Base-by-base conservation (phyloP, 1,140 invertebrate species). In the Pseudomyrmex gracilis region DNA sequence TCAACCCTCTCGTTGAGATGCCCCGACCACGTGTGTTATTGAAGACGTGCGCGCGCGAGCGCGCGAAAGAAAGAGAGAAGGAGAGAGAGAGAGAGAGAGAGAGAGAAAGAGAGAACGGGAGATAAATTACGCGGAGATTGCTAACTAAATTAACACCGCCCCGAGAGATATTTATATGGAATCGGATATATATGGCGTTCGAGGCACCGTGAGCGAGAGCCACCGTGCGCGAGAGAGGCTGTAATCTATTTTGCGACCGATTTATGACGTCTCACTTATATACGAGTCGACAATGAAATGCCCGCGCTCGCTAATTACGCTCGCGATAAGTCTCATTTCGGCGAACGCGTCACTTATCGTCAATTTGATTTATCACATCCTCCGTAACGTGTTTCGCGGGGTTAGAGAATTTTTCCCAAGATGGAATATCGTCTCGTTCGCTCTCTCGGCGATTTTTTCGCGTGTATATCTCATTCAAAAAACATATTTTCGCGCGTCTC, bases 81-180 rank as follows among this genome's bases (percentile, higher is more conserved):
- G 34, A 5, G 49, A 12, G 64, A 20, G 15, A 49, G 24, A 2
- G 58, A 22, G 49, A 86, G n/a, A n/a, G 55, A 61, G 22, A 12
- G 60, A 2, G 1, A 24, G 24, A 24, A 0, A 34, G 34, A 5
- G 49, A 12, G 64, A 20, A 10, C 55, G 24, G 1, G 58, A 22
- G 49, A 86, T 61, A 85, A 82, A 86, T 85, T 82, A 73, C 49
- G 17, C 53, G 68, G 34, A 73, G 76, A 86, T 82, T 68, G 83
- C 68, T 60, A 85, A 68, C 61, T 82, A 63, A 86, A 86, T 85
- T 85, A 86, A 67, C 83, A 57, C 51, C 73, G 74, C 60, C 74
- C 51, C 47, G 24, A 86, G 51, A 85, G 73, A 64, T 85, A 80
- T 85, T 80, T 80, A 80, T 66, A 78, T 55, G 73, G 58, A 80